These are phyloP conservation scores for Xerus rutilus DNA, from an alignment of 2,797 vertebrate genomes.

Conservation along the genomic window DNA sequence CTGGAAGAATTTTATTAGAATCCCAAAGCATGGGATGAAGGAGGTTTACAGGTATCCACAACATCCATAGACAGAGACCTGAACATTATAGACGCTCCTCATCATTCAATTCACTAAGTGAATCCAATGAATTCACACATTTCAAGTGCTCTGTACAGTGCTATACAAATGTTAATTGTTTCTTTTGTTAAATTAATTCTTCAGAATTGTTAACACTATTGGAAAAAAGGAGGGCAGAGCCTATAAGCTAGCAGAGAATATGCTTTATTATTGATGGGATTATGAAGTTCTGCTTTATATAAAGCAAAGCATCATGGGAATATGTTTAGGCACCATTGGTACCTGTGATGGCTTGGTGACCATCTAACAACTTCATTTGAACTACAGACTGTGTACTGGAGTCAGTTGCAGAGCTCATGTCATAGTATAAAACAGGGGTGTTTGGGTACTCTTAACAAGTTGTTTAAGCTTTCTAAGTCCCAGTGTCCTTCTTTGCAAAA, in stretches of 20 bases:
- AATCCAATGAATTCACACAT: background rate
- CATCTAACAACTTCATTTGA: background rate
- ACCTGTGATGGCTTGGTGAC: background rate
- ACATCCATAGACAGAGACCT: background rate
- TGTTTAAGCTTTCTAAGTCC: background rate
- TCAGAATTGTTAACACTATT: background rate
- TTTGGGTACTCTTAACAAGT: background rate
- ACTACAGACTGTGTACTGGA: background rate
- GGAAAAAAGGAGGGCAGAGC: background rate
- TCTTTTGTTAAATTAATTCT: conserved; percentile 23
- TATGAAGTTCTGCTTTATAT: background rate
- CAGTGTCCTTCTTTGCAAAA: conserved; percentile 28
- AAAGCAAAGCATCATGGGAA: background rate
- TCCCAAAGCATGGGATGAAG: background rate
- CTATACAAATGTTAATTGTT: background rate
- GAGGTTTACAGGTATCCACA: background rate
- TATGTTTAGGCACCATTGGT: background rate
- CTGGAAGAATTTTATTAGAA: background rate
- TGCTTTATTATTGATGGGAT: background rate
- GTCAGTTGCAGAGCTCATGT: background rate
- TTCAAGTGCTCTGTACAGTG: conserved; percentile 3
- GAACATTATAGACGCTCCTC: background rate
- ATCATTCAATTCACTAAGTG: background rate
- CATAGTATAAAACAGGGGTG: background rate
- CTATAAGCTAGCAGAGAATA: background rate